phyloP scores from a whole-genome alignment of 2,888 invertebrate genomes.

The Philereme transversata region DNA sequence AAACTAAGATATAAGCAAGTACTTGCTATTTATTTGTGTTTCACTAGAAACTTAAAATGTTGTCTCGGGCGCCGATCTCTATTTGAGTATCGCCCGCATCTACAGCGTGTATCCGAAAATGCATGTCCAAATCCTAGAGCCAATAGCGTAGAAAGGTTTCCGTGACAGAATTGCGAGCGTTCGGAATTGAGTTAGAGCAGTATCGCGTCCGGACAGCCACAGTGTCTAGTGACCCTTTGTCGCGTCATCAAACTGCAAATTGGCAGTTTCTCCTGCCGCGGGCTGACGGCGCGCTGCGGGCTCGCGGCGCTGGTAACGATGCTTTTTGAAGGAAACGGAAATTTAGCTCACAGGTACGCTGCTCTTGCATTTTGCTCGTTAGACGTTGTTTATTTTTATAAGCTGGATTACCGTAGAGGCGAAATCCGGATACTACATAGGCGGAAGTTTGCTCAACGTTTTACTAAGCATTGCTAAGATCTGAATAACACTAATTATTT shows the following conservation, averaged over 20 bases:
- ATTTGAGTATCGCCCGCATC: slow-evolving; percentile 35
- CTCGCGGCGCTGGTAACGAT: slow-evolving; percentile 29
- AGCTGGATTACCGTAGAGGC: slow-evolving; percentile 26
- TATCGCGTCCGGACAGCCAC: slow-evolving; percentile 46
- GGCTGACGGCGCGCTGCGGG: slow-evolving; percentile 36
- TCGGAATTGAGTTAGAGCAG: slow-evolving; percentile 60
- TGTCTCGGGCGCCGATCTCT: slow-evolving; percentile 11
- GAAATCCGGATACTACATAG: slow-evolving; percentile 5
- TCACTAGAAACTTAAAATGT: slow-evolving; percentile 8
- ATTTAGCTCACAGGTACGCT: slow-evolving; percentile 27
- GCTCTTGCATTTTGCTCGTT: slow-evolving; percentile 32
- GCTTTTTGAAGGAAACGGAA: slow-evolving; percentile 31
- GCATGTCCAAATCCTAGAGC: slow-evolving; percentile 33
- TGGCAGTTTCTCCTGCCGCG: slow-evolving; percentile 59
- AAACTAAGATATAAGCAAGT: too few species aligned
- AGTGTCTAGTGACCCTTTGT: slow-evolving; percentile 62
- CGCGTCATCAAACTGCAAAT: slow-evolving; percentile 75
- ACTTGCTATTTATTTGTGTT: neutral
- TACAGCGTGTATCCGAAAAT: slow-evolving; percentile 34
- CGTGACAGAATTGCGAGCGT: slow-evolving; percentile 58
- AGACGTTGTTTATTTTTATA: slow-evolving; percentile 36
- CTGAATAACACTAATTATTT: neutral
- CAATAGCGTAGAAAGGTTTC: slow-evolving; percentile 47
- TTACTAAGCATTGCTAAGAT: neutral
- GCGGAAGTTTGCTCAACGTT: slow-evolving; percentile 11